Evolutionary conservation across 2,113 vertebrate species (phyloP).

Genomic region (Leucopternis melanops): DNA sequence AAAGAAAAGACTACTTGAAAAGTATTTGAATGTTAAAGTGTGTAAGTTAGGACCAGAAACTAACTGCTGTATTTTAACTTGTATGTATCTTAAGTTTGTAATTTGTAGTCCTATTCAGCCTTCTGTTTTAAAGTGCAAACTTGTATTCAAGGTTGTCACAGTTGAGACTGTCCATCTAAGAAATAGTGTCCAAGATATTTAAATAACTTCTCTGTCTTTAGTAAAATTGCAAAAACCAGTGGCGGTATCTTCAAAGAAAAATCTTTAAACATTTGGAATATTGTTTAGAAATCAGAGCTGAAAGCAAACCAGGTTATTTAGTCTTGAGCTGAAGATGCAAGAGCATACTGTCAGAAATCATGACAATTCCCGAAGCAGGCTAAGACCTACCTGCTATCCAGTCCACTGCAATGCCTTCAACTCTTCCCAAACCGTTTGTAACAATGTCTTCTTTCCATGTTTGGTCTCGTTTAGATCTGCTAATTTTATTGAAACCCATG

Average conservation of each 20-base stretch:
- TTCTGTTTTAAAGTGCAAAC: background rate
- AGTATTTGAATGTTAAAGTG: background rate
- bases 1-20: background rate
- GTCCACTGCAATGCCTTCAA: constrained; percentile 95
- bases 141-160: background rate
- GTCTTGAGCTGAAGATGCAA: background rate
- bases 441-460: constrained; percentile 97
- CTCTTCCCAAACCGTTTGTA: constrained; percentile 92
- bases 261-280: background rate
- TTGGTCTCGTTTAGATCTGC: constrained; percentile 90
- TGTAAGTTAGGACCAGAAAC: background rate
- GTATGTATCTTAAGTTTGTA: background rate
- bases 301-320: background rate
- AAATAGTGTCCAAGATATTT: background rate
- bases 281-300: background rate
- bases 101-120: background rate
- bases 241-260: background rate
- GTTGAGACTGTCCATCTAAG: background rate
- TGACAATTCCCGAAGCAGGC: background rate
- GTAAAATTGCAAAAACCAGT: background rate
- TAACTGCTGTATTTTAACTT: background rate
- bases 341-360: background rate
- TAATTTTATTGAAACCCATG: constrained; percentile 97
- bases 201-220: background rate
- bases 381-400: constrained; percentile 88